phyloP scores from a whole-genome alignment of 2,888 invertebrate genomes.

The Oxyscelio sp. region DNA sequence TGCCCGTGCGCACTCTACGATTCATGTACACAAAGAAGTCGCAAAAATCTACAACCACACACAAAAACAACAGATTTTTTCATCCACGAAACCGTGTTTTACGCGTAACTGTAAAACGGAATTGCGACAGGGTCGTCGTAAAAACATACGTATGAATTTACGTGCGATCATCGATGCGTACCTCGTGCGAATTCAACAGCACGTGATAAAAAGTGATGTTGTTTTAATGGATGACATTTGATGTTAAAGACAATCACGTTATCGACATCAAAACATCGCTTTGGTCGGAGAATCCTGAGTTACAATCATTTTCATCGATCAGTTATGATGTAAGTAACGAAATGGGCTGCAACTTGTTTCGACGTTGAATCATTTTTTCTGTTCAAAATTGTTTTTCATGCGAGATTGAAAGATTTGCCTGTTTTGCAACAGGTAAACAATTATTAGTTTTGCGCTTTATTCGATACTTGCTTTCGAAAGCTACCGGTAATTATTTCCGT shows the following conservation, averaged over 20 bases:
- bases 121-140: background rate
- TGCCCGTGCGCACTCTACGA: slow-evolving; percentile 26
- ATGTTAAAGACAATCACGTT: slow-evolving; percentile 60
- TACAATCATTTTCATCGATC: background rate
- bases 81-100: slow-evolving; percentile 28
- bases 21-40: slow-evolving; percentile 14
- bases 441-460: background rate
- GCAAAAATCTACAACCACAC: too few relatives aligned
- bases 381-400: background rate
- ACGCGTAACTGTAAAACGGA: slow-evolving; percentile 12
- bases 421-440: slow-evolving; percentile 55
- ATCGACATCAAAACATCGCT: slow-evolving; percentile 47
- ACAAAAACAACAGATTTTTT: slow-evolving; percentile 66
- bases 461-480: background rate
- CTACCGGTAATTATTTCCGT: too few relatives aligned
- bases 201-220: slow-evolving; percentile 50
- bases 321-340: slow-evolving; percentile 55
- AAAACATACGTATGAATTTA: slow-evolving; percentile 20
- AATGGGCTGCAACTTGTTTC: too few relatives aligned
- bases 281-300: background rate
- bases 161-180: slow-evolving; percentile 13
- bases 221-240: slow-evolving; percentile 69
- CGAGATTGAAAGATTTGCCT: slow-evolving; percentile 19
- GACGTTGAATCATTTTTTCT: too few relatives aligned
- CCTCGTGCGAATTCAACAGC: slow-evolving; percentile 8